Evolutionary conservation across 1,140 invertebrate genomes (phyloP), one percentile per base, ranked within the genome.

Genomic region (Caerostris extrusa): DNA sequence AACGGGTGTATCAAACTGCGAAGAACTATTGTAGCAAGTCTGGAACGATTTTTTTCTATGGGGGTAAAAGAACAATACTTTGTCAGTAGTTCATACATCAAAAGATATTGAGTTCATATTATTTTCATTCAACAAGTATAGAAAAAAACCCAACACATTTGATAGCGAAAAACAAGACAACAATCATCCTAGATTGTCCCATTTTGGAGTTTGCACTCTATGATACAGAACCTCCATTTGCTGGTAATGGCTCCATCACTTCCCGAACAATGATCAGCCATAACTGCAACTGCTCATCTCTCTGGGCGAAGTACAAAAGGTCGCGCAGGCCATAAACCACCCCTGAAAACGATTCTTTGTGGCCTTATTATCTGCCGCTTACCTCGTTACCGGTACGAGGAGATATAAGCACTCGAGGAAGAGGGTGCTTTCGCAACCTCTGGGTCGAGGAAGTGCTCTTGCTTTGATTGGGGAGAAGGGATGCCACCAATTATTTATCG

Each of bases 401-500:
- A 56, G 81, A 12, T 19, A 81, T 19, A 53, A 83, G 53, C 81
- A 57, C 53, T n/a, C 53, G 53, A 12, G 61, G 61, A 64, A 50
- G 34, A 10, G 34, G 6, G 34, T 34, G 10, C 6, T 77, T 77
- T 53, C 19, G 69, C 50, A 77, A 77, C 69, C 69, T 77, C 34
- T 50, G 50, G 69, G 69, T 77, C 69, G 69, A 77, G 53, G 14
- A n/a, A 7, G 56, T 34, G 81, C 81, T 83, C 34, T 58, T 34
- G 81, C n/a, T 83, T 58, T 83, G 81, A 83, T 83, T 57, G 14
- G 56, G 71, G 34, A 12, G 50, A 81, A 53, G 71, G 10, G 34
- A 83, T 83, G 81, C 56, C 17, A 19, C 81, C 81, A 83, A 83
- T 83, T 83, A 83, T 83, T 83, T 83, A 56, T 57, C 53, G 14